These are phyloP conservation scores for Orthonyx spaldingii DNA, from an alignment of 2,113 vertebrate species.

Conservation along the genomic window DNA sequence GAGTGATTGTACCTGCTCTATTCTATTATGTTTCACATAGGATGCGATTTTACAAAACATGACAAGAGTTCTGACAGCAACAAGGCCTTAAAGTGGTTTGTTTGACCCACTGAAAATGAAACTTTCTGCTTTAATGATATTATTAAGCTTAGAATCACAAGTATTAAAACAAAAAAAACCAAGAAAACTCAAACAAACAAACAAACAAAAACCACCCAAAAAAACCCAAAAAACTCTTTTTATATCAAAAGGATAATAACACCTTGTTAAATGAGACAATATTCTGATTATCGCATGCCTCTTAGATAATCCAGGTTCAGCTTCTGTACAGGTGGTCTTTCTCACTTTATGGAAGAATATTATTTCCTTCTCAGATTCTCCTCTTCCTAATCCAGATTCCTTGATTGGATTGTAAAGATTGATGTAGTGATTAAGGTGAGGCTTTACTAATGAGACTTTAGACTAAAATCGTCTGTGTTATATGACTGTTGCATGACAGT, in stretches of 20 bases:
- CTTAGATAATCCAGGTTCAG: not conserved
- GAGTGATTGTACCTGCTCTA: not conserved
- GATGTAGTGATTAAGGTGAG: not conserved
- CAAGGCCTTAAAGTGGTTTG: not conserved
- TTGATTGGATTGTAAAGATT: not conserved
- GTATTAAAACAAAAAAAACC: not conserved
- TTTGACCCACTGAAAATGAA: not conserved
- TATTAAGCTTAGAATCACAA: not conserved
- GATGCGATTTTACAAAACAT: not conserved
- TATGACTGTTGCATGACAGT: not conserved
- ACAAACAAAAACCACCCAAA: too few relatives aligned
- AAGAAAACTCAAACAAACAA: too few relatives aligned
- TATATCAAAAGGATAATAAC: not conserved
- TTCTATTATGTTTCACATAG: not conserved
- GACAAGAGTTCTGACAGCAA: not conserved
- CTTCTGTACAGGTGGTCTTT: not conserved
- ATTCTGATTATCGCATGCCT: not conserved
- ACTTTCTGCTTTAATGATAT: not conserved
- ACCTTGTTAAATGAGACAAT: not conserved
- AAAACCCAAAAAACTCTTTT: fast-evolving
- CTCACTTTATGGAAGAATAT: not conserved
- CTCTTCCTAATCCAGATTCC: not conserved
- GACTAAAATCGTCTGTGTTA: not conserved
- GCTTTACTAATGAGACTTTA: not conserved
- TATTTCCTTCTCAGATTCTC: not conserved